A percentile compares a stretch with the other conserved stretches of the same genome.
Conservation (phyloP, 2,888 invertebrate species). For the Chaetogeoica ovagalla region DNA sequence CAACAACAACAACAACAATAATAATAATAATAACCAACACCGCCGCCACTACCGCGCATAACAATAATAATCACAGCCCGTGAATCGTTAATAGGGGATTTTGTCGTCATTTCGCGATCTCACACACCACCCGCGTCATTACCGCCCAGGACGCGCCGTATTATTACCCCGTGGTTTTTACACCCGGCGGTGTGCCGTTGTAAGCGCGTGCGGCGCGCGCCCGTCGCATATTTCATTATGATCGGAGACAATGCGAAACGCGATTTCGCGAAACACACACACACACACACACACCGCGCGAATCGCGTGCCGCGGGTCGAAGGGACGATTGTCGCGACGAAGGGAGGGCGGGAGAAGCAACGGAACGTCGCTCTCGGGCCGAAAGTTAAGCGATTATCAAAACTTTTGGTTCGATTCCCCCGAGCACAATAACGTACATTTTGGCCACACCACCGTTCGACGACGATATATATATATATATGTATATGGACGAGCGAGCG, state of each 20-base stretch:
- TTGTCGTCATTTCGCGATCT: constrained; percentile 8
- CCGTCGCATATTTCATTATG: constrained; percentile 10
- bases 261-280: constrained; percentile 1
- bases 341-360: neutral
- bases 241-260: constrained; percentile 5
- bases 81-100: constrained; percentile 25
- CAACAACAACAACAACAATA: neutral
- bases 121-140: too few species aligned
- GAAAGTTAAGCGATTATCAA: constrained; percentile 30
- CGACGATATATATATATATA: neutral
- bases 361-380: neutral
- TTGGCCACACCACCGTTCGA: constrained; percentile 15
- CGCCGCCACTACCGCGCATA: too few species aligned
- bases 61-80: neutral
- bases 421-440: constrained; percentile 5
- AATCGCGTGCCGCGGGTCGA: neutral
- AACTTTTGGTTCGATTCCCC: constrained; percentile 27
- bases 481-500: too few species aligned
- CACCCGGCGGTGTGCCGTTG: neutral
- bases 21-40: too few species aligned
- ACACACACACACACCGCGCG: too few species aligned
- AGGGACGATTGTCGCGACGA: neutral
- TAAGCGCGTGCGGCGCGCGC: neutral
- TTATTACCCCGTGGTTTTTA: too few species aligned
- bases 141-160: too few species aligned